phyloP scores from a whole-genome alignment of 2,113 vertebrate species.

The Mixornis gularis region DNA sequence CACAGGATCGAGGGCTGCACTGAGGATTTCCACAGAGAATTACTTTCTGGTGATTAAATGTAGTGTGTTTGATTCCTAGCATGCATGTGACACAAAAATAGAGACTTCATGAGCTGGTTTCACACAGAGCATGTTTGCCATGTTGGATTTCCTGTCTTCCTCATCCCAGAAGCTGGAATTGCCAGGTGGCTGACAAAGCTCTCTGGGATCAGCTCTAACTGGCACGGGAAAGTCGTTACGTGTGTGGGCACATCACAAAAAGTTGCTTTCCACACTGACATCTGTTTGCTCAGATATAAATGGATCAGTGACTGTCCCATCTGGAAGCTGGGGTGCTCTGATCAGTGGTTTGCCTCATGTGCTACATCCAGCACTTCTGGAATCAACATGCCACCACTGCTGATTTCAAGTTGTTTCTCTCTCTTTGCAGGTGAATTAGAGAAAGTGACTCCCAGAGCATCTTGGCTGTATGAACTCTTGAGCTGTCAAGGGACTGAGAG shows the following conservation, averaged over 20 bases:
- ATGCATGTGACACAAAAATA: not conserved
- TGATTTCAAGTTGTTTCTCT: constrained; percentile 46
- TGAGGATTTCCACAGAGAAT: not conserved
- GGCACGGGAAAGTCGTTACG: not conserved
- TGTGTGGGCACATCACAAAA: not conserved
- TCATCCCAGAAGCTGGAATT: not conserved
- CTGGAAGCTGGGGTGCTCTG: not conserved
- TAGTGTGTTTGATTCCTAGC: not conserved
- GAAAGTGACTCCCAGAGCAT: constrained; percentile 50
- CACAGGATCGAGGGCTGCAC: not conserved
- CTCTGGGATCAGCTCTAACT: not conserved
- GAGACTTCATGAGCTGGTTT: not conserved
- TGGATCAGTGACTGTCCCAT: not conserved
- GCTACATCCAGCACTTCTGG: not conserved
- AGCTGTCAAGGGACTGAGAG: constrained; percentile 76
- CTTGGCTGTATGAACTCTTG: constrained; percentile 65
- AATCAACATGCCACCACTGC: not conserved
- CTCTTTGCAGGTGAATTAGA: constrained; percentile 66
- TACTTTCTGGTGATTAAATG: not conserved
- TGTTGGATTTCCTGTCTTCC: not conserved
- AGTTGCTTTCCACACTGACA: not conserved
- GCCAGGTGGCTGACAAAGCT: not conserved
- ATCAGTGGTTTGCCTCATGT: not conserved
- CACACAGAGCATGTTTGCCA: not conserved
- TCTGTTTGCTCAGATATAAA: constrained; percentile 40